These are phyloP conservation scores for Torymus texanus DNA, from an alignment of 2,888 invertebrate genomes.

Conservation along the genomic window DNA sequence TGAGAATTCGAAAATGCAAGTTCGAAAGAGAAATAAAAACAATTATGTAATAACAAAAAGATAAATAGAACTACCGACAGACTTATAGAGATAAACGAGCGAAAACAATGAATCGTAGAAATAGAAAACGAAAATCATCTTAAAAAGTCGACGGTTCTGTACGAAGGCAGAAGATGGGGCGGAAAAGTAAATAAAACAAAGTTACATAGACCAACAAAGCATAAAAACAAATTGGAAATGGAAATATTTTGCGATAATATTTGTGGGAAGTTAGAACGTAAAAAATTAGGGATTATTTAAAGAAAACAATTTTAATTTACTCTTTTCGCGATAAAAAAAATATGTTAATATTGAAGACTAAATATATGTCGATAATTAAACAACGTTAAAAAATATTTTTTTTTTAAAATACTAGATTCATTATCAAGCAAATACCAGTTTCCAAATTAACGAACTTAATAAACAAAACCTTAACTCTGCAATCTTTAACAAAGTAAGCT, in stretches of 20 bases:
- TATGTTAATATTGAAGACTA: no score
- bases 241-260: constrained; percentile 13
- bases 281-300: background rate
- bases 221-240: constrained; percentile 18
- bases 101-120: constrained; percentile 10
- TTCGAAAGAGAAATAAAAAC: no score
- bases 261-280: background rate
- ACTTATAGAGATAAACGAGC: constrained; percentile 18
- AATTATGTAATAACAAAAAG: background rate
- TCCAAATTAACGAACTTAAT: no score
- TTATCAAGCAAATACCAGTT: no score
- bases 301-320: background rate
- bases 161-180: background rate
- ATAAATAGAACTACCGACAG: background rate
- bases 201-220: constrained; percentile 5
- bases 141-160: constrained; percentile 9
- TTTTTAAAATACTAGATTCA: no score
- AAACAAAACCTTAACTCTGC: no score
- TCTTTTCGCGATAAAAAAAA: no score
- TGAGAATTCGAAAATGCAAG: no score
- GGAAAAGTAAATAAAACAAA: constrained; percentile 13
- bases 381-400: no score
- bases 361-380: no score
- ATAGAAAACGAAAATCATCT: constrained; percentile 11
- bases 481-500: no score